phyloP scores from a whole-genome alignment of 2,113 vertebrate genomes.

The Motacilla alba region DNA sequence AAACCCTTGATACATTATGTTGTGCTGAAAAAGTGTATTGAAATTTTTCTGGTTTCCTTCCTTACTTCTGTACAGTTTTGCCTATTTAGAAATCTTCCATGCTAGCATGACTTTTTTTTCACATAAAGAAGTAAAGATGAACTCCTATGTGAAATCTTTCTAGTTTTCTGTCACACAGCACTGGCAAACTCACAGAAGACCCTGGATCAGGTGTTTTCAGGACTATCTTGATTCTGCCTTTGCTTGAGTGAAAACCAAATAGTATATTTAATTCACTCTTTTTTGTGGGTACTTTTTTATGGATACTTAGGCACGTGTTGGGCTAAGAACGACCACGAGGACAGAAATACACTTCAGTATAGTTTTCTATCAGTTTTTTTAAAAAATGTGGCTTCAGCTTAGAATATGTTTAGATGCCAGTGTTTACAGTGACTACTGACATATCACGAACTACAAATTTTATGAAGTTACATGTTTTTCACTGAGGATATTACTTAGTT shows the following conservation, averaged over 20 bases:
- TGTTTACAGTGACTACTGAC: not conserved
- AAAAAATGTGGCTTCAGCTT: not conserved
- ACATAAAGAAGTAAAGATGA: not conserved
- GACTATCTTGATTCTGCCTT: not conserved
- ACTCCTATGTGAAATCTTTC: not conserved
- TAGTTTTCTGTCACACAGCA: not conserved
- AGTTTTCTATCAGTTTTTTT: not conserved
- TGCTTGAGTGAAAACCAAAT: not conserved
- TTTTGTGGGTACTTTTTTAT: not conserved
- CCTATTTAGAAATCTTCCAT: not conserved
- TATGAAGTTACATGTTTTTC: not conserved
- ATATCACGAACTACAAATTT: not conserved
- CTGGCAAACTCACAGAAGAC: not conserved
- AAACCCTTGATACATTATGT: not conserved
- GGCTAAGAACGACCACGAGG: not conserved
- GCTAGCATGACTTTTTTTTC: not conserved
- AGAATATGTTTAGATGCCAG: not conserved
- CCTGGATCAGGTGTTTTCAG: not conserved
- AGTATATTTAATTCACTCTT: not conserved
- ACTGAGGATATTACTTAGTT: not conserved
- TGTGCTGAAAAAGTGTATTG: not conserved
- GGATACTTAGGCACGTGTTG: rapidly evolving
- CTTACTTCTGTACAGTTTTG: not conserved
- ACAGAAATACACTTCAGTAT: not conserved
- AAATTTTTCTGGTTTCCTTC: not conserved